Evolutionary conservation across 2,797 vertebrate genomes (phyloP).

Genomic region (Sebastes melanostomus): DNA sequence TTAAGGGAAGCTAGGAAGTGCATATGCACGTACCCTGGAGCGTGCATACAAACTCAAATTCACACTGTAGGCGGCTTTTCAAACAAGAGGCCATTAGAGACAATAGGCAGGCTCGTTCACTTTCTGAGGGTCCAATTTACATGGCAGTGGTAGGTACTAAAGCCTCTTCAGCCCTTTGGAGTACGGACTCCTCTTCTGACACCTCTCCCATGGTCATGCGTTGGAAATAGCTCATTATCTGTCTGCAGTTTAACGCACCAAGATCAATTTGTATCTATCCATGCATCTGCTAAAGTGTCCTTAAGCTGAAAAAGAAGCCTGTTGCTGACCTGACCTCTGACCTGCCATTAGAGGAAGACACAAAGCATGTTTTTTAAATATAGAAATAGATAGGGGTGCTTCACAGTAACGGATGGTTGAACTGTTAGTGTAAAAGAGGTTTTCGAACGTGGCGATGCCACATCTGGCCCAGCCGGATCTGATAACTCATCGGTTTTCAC

Average conservation of each 20-base stretch:
- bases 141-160: slow-evolving; percentile 71
- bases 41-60: slow-evolving; percentile 68
- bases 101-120: slow-evolving; percentile 75
- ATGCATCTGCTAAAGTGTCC: not conserved
- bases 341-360: not conserved
- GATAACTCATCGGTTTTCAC: slow-evolving; percentile 66
- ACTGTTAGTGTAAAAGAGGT: slow-evolving; percentile 13
- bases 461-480: slow-evolving; percentile 64
- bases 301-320: not conserved
- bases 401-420: slow-evolving; percentile 6
- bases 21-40: slow-evolving; percentile 63
- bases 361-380: not conserved
- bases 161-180: slow-evolving; percentile 58
- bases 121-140: slow-evolving; percentile 76
- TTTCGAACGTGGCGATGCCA: slow-evolving; percentile 15
- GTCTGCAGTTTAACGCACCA: slow-evolving; percentile 3
- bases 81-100: slow-evolving; percentile 77
- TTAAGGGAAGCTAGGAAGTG: slow-evolving; percentile 68
- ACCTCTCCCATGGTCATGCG: slow-evolving; percentile 31
- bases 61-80: slow-evolving; percentile 69
- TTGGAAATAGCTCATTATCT: slow-evolving; percentile 41
- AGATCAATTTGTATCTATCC: slow-evolving; percentile 13
- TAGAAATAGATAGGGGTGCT: not conserved
- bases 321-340: slow-evolving; percentile 4
- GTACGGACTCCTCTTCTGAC: slow-evolving; percentile 47